Evolutionary conservation across 2,113 vertebrate species (phyloP).

Genomic region (Cavia porcellus): DNA sequence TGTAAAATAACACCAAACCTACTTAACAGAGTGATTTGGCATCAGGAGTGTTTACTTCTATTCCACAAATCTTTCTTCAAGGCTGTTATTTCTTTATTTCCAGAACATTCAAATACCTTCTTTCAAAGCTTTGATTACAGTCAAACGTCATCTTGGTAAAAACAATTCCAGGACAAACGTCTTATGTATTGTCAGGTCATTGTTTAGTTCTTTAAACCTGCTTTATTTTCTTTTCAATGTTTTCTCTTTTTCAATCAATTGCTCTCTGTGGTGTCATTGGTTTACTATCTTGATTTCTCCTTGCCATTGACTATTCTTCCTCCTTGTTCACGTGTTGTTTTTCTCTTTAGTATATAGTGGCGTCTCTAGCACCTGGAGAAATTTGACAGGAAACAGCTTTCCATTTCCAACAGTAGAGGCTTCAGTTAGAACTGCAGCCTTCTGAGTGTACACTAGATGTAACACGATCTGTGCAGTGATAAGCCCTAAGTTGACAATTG

Average conservation of each 20-base stretch:
- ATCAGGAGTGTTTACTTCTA: background rate
- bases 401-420: constrained; percentile 32
- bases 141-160: background rate
- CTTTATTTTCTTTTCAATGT: constrained; percentile 1
- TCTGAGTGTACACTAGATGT: constrained; percentile 41
- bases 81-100: constrained; percentile 29
- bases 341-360: background rate
- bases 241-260: background rate
- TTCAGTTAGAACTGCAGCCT: constrained; percentile 15
- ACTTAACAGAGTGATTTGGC: background rate
- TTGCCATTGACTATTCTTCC: constrained; percentile 1
- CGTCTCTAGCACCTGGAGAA: background rate
- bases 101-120: constrained; percentile 57
- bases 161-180: background rate
- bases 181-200: background rate
- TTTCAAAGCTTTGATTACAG: constrained; percentile 5
- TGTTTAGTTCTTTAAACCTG: constrained; percentile 20
- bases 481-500: constrained; percentile 50
- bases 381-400: background rate
- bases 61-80: constrained; percentile 4
- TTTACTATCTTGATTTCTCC: background rate
- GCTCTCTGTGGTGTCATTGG: background rate
- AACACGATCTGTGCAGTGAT: background rate
- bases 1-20: background rate
- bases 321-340: background rate